Conservation (phyloP, 2,888 invertebrate genomes). For the Hirtodrosophila confusa region DNA sequence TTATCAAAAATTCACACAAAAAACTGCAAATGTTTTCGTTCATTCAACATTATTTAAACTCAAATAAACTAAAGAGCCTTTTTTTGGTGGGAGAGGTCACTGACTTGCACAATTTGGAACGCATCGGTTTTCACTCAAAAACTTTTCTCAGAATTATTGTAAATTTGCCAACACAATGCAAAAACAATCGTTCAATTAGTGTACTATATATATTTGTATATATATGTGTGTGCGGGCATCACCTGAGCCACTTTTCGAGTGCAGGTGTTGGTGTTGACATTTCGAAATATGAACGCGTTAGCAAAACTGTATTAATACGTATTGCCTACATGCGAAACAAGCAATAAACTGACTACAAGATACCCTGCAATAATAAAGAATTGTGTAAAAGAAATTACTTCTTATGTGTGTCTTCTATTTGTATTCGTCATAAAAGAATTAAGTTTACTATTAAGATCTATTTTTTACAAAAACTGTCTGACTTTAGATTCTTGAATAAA, state of each 20-base stretch:
- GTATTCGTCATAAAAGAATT: too few species aligned
- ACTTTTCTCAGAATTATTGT: conserved; percentile 62
- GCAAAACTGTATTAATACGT: conserved; percentile 46
- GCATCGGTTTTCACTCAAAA: conserved; percentile 60
- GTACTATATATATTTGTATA: conserved; percentile 4
- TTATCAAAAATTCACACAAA: conserved; percentile 21
- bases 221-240: conserved; percentile 46
- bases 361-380: conserved; percentile 7
- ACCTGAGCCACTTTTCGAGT: conserved; percentile 65
- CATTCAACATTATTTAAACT: conserved; percentile 54
- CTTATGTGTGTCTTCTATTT: too few species aligned
- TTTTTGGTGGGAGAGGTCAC: conserved; percentile 60
- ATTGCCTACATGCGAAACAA: conserved; percentile 39
- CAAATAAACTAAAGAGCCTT: conserved; percentile 23
- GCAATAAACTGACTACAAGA: conserved; percentile 3
- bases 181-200: conserved; percentile 35
- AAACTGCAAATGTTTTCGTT: conserved; percentile 25
- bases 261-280: conserved; percentile 77
- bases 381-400: too few species aligned
- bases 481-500: too few species aligned
- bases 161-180: conserved; percentile 50
- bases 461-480: too few species aligned
- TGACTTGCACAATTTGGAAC: conserved; percentile 51
- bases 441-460: too few species aligned
- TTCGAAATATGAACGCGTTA: conserved; percentile 73